Base-by-base conservation (phyloP, 2,888 invertebrate genomes). In the Anodontia alba region DNA sequence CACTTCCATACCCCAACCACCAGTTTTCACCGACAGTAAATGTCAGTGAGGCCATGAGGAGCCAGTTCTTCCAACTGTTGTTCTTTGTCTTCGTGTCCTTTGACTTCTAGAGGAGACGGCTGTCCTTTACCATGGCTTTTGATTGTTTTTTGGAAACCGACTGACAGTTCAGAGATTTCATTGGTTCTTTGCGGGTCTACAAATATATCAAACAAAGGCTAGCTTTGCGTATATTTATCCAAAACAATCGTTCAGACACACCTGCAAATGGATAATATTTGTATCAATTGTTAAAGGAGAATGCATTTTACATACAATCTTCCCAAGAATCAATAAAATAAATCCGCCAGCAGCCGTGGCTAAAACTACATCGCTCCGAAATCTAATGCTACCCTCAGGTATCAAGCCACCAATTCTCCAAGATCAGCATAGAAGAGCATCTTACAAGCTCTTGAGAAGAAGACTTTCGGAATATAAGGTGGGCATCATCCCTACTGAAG, bases 371-470 rank as follows among this genome's bases (percentile, higher is more conserved):
- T 88, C 43, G 80, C 80, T 26, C 80, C 31, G 66, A 92, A 87
- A 54, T 88, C 77, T 72, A 71, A 79, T 15, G 87, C 73, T 5
- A 90, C 90, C 23, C 68, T 68, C 1, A 87, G 49, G 10, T 89
- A 82, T 69, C 87, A 88, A 33, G 70, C 33, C 75, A 89, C 87
- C 17, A 90, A 76, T 0, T 89, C 88, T 0, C 92, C 92, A 1
- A 92, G 92, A 69, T 89, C 90, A 7, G 89, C 89, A 31, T 87
- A 86, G 42, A 88, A 90, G 67, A 89, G 82, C 51, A 91, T 82
- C 26, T 87, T 67, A 69, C 91, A 91, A 31, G 88, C 84, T 68
- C 80, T 73, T 33, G 86, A 80, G 84, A 90, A 92, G 33, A 92
- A 87, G 31, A 87, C 87, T 43, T 79, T 83, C 0, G 92, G 91